Evolutionary conservation across 2,113 vertebrate species (phyloP), one percentile per base, ranked within the genome.

Genomic region (Naja naja): DNA sequence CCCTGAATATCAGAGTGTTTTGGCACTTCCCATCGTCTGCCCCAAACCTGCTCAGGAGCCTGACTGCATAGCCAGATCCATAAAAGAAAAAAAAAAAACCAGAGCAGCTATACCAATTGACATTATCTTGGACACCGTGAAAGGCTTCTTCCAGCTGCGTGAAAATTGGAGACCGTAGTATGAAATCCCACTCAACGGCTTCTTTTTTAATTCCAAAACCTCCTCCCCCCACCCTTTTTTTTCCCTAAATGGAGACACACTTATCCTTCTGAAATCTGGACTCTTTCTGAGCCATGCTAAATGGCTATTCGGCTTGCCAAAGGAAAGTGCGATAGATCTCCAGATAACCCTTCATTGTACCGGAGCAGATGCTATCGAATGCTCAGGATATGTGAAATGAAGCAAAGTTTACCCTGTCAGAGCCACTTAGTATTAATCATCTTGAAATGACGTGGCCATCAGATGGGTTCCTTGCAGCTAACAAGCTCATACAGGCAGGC

Each of bases 361-460:
- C 86, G 89, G 87, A 96, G 95, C 97, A 97, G 97, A 97, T 97
- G 97, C 94, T 97, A 95, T 95, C 91, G 92, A 91, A 96, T 94
- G 94, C 96, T 94, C 95, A 94, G 92, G 95, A 95, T 96, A 95
- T 92, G 87, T 95, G 95, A 95, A 97, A 97, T 93, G 86, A 97
- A 96, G 93, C 94, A 94, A 95, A 95, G 93, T 96, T 97, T 95
- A 95, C 93, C 93, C 95, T 96, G 94, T 94, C 94, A 97, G 92
- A 94, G 96, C 93, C 88, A 92, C 49, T 95, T 95, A 93, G 94
- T 97, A 98, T 98, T 97, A 98, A 98, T 98, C 98, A 98, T 96
- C 94, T 93, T 91, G 94, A 97, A 96, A 95, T 97, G 95, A 96
- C 94, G 88, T 91, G 93, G 90, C 81, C 53, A 97, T 97, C 96